Evolutionary conservation across 2,113 vertebrate genomes (phyloP), one percentile per base, ranked within the genome.

Genomic region (Bothrops jararaca): DNA sequence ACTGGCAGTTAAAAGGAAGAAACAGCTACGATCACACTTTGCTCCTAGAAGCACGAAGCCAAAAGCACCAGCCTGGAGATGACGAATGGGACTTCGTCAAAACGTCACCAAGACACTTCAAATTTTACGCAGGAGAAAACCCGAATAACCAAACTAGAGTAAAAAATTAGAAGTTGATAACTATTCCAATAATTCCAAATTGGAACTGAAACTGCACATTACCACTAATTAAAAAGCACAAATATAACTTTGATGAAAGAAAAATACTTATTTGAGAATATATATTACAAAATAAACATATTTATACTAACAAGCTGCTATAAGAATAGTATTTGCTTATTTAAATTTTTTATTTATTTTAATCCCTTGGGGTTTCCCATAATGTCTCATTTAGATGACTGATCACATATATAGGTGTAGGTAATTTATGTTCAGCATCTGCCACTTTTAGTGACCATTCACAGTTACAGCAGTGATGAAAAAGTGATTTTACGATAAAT

Each of bases 101-200:
- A 42, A 42, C 2, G 2, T 42, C 39, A 3, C 42, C 42, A 42
- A 42, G 42, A 42, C 2, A 42, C 42, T 42, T 42, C 42, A 2
- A 42, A 42, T 42, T 42, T 42, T 42, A 42, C 42, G 2, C 42
- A 0, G 42, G 42, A 42, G 42, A 42, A 42, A 42, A 42, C 42
- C 39, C n/a, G 42, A 42, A 42, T 1, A 42, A 42, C 42, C 42
- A 42, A 42, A 42, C 50, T 91, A 12, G 50, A 39, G n/a, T 91
- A n/a, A 69, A 91, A 91, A 91, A 91, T 91, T 80, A 85, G 23
- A 91, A 54, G 50, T 50, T 91, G 23, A 64, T 90, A 69, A 91
- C 64, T 91, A 39, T 91, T 91, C 20, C 80, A 80, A 90, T 64
- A 90, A 34, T 50, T 11, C 24, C 45, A 69, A 42, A 39, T 50